These are phyloP conservation scores for Periophthalmus modestus DNA, from an alignment of 2,113 vertebrate species.

Conservation along the genomic window DNA sequence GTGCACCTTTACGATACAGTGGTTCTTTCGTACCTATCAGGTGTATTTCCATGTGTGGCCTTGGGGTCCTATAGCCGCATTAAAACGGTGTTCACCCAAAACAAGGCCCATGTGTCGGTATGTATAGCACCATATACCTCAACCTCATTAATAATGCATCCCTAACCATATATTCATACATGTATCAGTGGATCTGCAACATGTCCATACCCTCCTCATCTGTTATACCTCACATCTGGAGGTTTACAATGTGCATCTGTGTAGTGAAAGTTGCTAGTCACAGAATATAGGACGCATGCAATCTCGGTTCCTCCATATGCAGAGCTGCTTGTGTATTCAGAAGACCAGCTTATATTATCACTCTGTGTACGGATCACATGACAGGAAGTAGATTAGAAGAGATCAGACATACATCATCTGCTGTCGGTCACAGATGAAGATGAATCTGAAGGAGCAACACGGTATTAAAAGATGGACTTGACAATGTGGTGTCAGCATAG, in stretches of 20 bases:
- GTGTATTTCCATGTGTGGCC: constrained; percentile 11
- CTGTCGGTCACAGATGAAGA: background rate
- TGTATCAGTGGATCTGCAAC: constrained; percentile 45
- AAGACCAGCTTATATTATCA: background rate
- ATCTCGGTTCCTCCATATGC: background rate
- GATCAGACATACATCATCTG: background rate
- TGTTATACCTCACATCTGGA: constrained; percentile 21
- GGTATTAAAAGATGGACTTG: background rate
- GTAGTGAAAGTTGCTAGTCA: constrained; percentile 4
- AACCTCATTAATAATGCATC: constrained; percentile 55
- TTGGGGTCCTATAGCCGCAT: background rate
- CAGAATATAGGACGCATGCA: constrained; percentile 7
- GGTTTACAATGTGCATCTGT: constrained; percentile 23
- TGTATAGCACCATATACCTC: constrained; percentile 37
- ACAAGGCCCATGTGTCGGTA: constrained; percentile 25
- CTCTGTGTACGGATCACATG: background rate
- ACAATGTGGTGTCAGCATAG: background rate
- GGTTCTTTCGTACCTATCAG: background rate
- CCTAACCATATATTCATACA: constrained; percentile 46
- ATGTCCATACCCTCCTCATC: constrained; percentile 28
- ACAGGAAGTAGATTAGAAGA: background rate
- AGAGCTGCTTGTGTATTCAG: constrained; percentile 2
- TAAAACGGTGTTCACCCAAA: constrained; percentile 8
- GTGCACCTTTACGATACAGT: too few species aligned
- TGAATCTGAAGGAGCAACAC: background rate